Base-by-base conservation (phyloP, 2,888 invertebrate species). In the Drosophila vallismaia region DNA sequence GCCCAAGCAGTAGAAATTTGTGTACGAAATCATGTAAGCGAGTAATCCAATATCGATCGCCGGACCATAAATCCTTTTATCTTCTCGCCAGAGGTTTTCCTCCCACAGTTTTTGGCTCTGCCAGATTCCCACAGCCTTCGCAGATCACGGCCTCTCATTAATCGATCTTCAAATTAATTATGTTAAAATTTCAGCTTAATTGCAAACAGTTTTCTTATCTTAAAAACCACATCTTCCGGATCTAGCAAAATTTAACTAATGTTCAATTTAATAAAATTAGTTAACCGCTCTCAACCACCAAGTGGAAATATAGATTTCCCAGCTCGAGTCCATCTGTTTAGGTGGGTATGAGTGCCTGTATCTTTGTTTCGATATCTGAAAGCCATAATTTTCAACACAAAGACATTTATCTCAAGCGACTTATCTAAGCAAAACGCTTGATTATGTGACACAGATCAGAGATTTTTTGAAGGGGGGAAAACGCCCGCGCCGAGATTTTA, bases 371-470 rank as follows among this genome's bases (percentile, higher is more conserved):
- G 77, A 73, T 86, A 82, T 83, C 84, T 76, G 75, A 76, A 71
- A 76, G 55, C 84, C 76, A 86, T 86, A 82, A 86, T 71, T 86
- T 83, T 63, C 24, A 51, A 42, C 62, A 46, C 48, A 24, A 28
- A 33, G 54, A 76, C 84, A 82, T 80, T 86, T 82, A 86, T 82
- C 84, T 82, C 50, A 71, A 71, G 73, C 71, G 86, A 86, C 80
- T 82, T 82, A 82, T 77, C 86, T 83, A 80, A 83, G 80, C 83
- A 86, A 86, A 82, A 71, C 76, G 80, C 76, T 80, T 80, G 84
- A 82, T 82, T 82, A 80, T 71, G 45, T 33, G 33, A 54, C 33
- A 9, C 4, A 12, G 24, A 31, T 14, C 14, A 14, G 19, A 14
- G 58, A 44, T 19, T 19, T 19, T 19, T 19, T 19, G 19, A 19